Evolutionary conservation across 2,888 invertebrate species (phyloP), one percentile per base, ranked within the genome.

Genomic region (Anodontia alba): DNA sequence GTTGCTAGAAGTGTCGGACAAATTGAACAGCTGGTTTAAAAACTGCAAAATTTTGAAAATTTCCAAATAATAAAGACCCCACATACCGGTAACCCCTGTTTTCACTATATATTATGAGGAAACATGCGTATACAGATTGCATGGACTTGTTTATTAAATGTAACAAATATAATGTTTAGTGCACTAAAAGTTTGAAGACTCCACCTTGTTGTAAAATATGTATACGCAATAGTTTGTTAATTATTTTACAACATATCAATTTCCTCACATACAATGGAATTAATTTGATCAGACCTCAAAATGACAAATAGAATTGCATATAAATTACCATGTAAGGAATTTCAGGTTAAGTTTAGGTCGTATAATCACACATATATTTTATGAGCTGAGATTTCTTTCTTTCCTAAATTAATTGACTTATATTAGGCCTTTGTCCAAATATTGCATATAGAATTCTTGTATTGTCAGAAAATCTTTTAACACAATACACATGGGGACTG

Each of bases 401-500:
- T 69, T 69, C 43, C 43, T 29, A 42, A 69, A 69, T 69, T 42
- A 69, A 69, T 69, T 69, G 29, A n/a, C 0, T 46, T 3, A 46
- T 69, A 69, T 69, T 31, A 69, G 26, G 69, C 46, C 69, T 69
- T 69, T 69, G 46, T 42, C 46, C 23, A 46, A 42, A 20, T 69
- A 43, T 69, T 69, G 69, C 38, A 69, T 69, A 69, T 29, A 69
- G 17, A 31, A 69, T 20, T 69, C 29, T 46, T 23, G 29, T 46
- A 36, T 26, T 69, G 42, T 69, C 43, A 43, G 43, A 42, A 43
- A 69, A 26, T 69, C 46, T 43, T 69, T 69, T 69, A 43, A 2
- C 23, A 69, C 43, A 43, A 69, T 42, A 69, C 76, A 42, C 76
- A 43, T 33, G 42, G 73, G 68, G 73, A 67, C 36, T 68, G 33